Conservation (phyloP, 2,888 invertebrate genomes). For the Diogma glabrata region DNA sequence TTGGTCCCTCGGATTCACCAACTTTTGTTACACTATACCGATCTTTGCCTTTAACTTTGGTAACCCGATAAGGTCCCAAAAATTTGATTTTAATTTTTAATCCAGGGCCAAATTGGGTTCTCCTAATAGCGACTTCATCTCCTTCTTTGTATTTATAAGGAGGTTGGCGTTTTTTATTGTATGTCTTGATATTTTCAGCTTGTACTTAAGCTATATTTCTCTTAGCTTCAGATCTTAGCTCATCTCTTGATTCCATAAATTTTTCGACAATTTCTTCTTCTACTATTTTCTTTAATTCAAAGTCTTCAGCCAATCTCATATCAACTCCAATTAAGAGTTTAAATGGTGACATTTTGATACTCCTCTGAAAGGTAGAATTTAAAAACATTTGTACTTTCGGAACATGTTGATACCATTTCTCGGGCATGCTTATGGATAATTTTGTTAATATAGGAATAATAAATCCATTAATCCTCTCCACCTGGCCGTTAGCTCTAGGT, state of each 20-base stretch:
- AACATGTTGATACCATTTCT: not conserved
- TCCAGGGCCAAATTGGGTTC: not conserved
- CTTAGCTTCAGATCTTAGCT: not conserved
- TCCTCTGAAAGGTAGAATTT: not conserved
- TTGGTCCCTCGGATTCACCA: conserved; percentile 16
- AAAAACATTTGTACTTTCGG: not conserved
- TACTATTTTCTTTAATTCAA: not conserved
- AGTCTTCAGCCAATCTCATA: not conserved
- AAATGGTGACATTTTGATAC: not conserved
- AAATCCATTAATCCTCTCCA: conserved; percentile 14
- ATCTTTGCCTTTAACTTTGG: no score
- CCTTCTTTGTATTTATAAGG: no score
- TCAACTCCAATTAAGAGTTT: not conserved
- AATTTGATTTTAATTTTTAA: no score
- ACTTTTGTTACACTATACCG: no score
- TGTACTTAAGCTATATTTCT: not conserved
- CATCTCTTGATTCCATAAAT: not conserved
- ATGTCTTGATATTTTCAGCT: not conserved
- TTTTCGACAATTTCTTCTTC: not conserved
- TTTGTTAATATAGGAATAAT: conserved; percentile 14
- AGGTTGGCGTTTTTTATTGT: not conserved
- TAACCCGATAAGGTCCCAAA: no score
- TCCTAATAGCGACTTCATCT: not conserved
- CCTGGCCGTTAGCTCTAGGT: conserved; percentile 18
- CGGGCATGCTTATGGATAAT: not conserved